A percentile compares a stretch with the other conserved stretches of the same genome.
These are phyloP conservation scores for Phymatocera aterrima DNA, from an alignment of 2,888 invertebrate species.

Conservation along the genomic window DNA sequence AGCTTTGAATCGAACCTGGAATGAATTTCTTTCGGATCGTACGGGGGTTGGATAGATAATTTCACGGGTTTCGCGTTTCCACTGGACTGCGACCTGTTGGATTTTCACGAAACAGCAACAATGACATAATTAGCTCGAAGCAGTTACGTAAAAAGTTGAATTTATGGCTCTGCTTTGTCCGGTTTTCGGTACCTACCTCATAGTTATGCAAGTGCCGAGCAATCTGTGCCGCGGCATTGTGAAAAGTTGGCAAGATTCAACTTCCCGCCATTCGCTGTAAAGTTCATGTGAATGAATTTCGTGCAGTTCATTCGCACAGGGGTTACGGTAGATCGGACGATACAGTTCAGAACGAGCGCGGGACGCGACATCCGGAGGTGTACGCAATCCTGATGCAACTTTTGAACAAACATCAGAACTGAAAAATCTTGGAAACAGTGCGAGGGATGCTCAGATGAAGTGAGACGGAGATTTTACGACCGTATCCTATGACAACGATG, in stretches of 20 bases:
- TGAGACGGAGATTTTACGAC: too few relatives aligned
- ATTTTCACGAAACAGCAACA: background rate
- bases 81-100: conserved; percentile 16
- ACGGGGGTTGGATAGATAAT: background rate
- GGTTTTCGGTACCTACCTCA: background rate
- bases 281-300: background rate
- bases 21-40: background rate
- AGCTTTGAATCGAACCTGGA: background rate
- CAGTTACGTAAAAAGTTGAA: background rate
- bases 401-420: background rate
- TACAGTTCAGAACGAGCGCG: too few relatives aligned
- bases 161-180: background rate
- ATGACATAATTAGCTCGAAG: background rate
- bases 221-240: background rate
- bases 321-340: background rate
- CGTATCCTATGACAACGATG: too few relatives aligned
- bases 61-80: background rate
- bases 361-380: too few relatives aligned
- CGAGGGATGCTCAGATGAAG: too few relatives aligned
- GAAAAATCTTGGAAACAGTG: too few relatives aligned
- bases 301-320: background rate
- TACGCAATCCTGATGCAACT: background rate
- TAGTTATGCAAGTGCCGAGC: background rate
- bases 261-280: background rate
- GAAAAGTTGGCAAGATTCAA: background rate